Evolutionary conservation across 2,797 vertebrate species (phyloP).

Genomic region (Orientallactaga sibirica): DNA sequence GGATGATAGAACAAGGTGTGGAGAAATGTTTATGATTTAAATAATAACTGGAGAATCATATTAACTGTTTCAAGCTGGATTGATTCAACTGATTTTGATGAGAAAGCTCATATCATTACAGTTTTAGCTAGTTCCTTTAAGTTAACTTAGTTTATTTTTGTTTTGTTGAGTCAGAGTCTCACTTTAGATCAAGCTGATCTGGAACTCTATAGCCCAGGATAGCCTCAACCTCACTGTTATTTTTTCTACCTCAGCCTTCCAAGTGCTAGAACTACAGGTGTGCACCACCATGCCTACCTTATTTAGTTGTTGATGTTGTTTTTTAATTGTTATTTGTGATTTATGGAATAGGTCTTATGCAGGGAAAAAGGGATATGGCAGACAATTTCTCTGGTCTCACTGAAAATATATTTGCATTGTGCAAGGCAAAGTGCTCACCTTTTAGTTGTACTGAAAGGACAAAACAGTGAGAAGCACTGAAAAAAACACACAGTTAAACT

Average conservation of each 20-base stretch:
- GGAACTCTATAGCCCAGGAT: too few relatives aligned
- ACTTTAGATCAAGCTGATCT: too few relatives aligned
- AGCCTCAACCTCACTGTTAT: too few relatives aligned
- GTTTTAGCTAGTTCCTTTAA: neutral
- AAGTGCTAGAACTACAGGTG: too few relatives aligned
- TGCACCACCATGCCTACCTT: too few relatives aligned
- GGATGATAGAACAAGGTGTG: accelerated
- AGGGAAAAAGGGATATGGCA: neutral
- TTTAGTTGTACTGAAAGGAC: neutral
- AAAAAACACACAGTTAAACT: neutral
- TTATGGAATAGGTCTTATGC: neutral
- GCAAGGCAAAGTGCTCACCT: neutral
- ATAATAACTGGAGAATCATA: neutral
- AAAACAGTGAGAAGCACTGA: neutral
- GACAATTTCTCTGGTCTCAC: neutral
- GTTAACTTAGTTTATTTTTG: neutral
- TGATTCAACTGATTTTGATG: neutral
- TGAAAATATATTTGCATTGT: neutral
- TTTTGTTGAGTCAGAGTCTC: too few relatives aligned
- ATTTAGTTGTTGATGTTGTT: too few relatives aligned
- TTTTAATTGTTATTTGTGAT: neutral
- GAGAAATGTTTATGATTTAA: neutral
- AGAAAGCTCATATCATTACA: neutral
- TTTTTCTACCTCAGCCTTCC: too few relatives aligned
- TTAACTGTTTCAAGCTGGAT: neutral